Conservation (phyloP, 2,113 vertebrate species). For the Lasiurus borealis region DNA sequence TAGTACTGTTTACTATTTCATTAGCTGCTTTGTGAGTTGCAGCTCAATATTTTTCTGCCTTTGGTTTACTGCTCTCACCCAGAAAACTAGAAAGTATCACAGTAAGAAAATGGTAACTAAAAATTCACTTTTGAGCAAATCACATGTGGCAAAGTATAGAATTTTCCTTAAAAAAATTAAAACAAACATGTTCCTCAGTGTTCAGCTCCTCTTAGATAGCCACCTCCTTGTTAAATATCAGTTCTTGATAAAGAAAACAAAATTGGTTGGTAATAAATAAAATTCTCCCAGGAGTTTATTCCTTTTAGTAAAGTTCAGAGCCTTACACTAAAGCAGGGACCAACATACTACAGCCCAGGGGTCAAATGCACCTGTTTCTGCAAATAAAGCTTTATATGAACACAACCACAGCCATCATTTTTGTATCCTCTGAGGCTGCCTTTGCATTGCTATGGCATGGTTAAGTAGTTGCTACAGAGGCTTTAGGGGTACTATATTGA, state of each 20-base stretch:
- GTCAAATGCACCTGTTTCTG: background rate
- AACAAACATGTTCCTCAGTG: background rate
- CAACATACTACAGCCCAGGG: background rate
- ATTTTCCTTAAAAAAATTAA: background rate
- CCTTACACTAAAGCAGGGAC: background rate
- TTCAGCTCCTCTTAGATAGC: background rate
- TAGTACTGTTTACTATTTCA: background rate
- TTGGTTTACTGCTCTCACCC: background rate
- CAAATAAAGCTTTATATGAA: background rate
- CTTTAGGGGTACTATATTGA: background rate
- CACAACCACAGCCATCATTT: background rate
- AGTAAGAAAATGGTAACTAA: background rate
- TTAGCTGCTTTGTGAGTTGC: background rate
- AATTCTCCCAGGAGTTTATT: background rate
- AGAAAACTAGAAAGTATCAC: background rate
- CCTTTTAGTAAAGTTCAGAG: background rate
- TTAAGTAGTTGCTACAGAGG: background rate
- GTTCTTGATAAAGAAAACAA: background rate
- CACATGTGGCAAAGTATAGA: background rate
- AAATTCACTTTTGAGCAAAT: background rate
- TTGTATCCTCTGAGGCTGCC: background rate
- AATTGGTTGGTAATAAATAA: background rate
- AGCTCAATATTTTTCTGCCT: background rate
- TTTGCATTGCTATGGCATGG: background rate
- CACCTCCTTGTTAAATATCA: background rate